A percentile compares a stretch with the other conserved stretches of the same genome.
These are phyloP conservation scores for Meandrina meandrites DNA, from an alignment of 92 coral and sea anemone genomes.

Conservation along the genomic window DNA sequence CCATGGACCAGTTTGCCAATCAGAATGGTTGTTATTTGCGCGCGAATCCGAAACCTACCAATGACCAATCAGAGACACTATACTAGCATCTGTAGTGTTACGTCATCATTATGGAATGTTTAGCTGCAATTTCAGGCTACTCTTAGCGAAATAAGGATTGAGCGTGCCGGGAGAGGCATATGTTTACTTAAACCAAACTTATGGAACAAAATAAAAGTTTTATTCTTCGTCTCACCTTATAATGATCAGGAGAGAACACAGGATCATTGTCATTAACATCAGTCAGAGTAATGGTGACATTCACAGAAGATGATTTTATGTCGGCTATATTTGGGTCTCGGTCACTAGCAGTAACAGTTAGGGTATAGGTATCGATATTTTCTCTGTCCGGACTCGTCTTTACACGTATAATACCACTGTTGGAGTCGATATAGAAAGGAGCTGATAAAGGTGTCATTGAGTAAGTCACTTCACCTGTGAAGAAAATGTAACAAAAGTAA, in stretches of 20 bases:
- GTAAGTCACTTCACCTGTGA: conserved; percentile 58
- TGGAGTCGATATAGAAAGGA: conserved; percentile 65
- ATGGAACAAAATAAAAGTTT: too few species aligned
- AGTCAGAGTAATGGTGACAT: conserved; percentile 45
- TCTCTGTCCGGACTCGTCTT: conserved; percentile 59
- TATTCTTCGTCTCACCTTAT: conserved; percentile 42
- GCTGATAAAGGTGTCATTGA: conserved; percentile 54
- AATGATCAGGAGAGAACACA: conserved; percentile 62
- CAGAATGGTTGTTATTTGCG: too few species aligned
- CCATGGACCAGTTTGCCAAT: too few species aligned
- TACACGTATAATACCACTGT: conserved; percentile 61
- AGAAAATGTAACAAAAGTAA: background rate
- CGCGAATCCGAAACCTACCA: too few species aligned
- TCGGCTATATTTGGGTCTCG: conserved; percentile 60
- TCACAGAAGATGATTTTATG: conserved; percentile 50
- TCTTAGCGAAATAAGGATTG: background rate
- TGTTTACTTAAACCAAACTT: too few species aligned
- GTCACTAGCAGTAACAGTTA: conserved; percentile 64
- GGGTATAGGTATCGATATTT: conserved; percentile 30
- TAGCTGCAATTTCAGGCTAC: background rate
- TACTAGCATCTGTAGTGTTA: background rate
- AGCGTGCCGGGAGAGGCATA: background rate
- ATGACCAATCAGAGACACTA: background rate
- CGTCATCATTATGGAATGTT: background rate
- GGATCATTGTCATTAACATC: conserved; percentile 73